These are phyloP conservation scores for Oligia latruncula DNA, from an alignment of 2,888 invertebrate genomes.

Conservation along the genomic window DNA sequence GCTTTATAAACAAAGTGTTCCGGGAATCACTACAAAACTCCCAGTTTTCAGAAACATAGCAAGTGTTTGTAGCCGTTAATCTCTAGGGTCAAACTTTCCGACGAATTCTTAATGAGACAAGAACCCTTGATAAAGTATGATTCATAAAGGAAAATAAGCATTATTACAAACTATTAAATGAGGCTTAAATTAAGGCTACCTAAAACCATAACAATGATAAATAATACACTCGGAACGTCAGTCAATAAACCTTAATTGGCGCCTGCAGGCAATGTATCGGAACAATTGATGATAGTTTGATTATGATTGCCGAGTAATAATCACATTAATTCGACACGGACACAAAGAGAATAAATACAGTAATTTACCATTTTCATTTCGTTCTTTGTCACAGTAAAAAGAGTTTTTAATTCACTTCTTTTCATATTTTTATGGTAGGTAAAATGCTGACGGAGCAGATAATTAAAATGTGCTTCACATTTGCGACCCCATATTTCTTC, in stretches of 20 bases:
- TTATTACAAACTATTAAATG: constrained; percentile 6
- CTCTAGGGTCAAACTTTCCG: constrained; percentile 18
- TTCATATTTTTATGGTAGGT: constrained; percentile 43
- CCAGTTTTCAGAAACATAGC: constrained; percentile 16
- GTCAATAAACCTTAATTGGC: constrained; percentile 55
- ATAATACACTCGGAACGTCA: constrained; percentile 28
- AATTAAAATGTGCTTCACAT: constrained; percentile 69
- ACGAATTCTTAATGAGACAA: constrained; percentile 13
- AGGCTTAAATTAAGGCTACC: background rate
- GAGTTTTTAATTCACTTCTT: constrained; percentile 35
- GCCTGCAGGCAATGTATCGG: constrained; percentile 60
- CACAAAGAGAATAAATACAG: constrained; percentile 51
- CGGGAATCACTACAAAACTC: constrained; percentile 5
- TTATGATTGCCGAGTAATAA: constrained; percentile 53
- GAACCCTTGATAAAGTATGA: background rate
- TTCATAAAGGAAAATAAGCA: background rate
- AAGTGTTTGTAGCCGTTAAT: constrained; percentile 30
- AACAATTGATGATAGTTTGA: constrained; percentile 61
- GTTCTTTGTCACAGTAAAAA: constrained; percentile 27
- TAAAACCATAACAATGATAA: constrained; percentile 39
- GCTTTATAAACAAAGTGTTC: constrained; percentile 7
- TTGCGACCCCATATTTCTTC: constrained; percentile 71
- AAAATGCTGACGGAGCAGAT: constrained; percentile 40
- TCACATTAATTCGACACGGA: constrained; percentile 49
- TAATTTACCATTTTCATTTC: constrained; percentile 46